phyloP scores from a whole-genome alignment of 1,140 invertebrate genomes.

The Marisa cornuarietis region DNA sequence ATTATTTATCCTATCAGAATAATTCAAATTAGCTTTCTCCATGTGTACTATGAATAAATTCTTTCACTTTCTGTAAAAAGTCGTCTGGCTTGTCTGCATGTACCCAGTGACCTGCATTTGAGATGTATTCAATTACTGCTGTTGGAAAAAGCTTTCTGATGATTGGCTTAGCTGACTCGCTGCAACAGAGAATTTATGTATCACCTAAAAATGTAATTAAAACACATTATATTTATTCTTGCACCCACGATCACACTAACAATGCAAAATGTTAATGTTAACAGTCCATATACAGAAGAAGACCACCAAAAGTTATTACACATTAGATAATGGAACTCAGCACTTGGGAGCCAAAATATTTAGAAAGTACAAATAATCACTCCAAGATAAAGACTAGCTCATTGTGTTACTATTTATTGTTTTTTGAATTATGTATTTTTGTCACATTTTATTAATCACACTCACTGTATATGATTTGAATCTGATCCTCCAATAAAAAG shows the following conservation, averaged over 20 bases:
- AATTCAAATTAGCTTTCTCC: too few relatives aligned
- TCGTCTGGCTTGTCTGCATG: conserved; percentile 88
- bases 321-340: background rate
- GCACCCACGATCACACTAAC: background rate
- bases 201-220: background rate
- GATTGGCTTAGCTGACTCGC: conserved; percentile 29
- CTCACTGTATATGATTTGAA: conserved; percentile 82
- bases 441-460: background rate
- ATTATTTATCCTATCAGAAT: too few relatives aligned
- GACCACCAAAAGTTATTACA: background rate
- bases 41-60: conserved; percentile 43
- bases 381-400: background rate
- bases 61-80: conserved; percentile 73
- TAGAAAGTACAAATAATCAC: too few relatives aligned
- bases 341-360: background rate
- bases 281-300: background rate
- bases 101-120: conserved; percentile 89
- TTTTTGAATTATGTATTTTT: background rate
- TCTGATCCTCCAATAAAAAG: conserved; percentile 84
- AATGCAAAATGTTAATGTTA: background rate
- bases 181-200: conserved; percentile 30
- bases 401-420: background rate
- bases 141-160: conserved; percentile 76
- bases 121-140: conserved; percentile 78
- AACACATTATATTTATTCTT: background rate